Conservation (phyloP, 1,140 invertebrate species). For the Scaptomyza graminum region DNA sequence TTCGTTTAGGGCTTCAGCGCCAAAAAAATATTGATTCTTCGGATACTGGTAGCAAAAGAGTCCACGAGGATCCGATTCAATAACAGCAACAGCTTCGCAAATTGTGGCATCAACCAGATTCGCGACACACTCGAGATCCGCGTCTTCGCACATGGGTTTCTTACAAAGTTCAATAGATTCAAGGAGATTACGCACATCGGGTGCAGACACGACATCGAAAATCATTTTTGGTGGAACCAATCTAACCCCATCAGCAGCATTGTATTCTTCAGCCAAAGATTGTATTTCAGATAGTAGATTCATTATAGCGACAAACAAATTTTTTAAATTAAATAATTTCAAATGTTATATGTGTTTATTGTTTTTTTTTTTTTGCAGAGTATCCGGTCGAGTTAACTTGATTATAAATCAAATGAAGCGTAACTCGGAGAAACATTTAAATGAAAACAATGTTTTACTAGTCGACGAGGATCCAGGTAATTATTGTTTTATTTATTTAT, state of each 20-base stretch:
- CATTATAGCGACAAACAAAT: conserved; percentile 5
- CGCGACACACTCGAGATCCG: conserved; percentile 53
- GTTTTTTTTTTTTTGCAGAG: conserved; percentile 30
- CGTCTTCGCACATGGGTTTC: conserved; percentile 56
- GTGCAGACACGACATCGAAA: not conserved
- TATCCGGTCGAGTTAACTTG: conserved; percentile 62
- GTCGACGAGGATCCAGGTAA: conserved; percentile 55
- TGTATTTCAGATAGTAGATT: not conserved
- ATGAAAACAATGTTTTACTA: conserved; percentile 42
- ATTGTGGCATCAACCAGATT: conserved; percentile 49
- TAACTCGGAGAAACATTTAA: conserved; percentile 54
- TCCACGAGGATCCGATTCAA: conserved; percentile 58
- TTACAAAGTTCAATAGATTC: conserved; percentile 29
- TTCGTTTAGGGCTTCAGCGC: not conserved
- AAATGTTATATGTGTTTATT: not conserved
- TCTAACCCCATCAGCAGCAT: not conserved
- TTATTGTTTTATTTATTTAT: not conserved
- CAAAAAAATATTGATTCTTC: not conserved
- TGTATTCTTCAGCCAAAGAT: not conserved
- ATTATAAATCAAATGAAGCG: conserved; percentile 69
- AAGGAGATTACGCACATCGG: not conserved
- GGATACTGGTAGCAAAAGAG: conserved; percentile 63
- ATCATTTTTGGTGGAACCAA: not conserved
- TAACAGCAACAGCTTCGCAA: conserved; percentile 52
- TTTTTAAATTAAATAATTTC: not conserved